Evolutionary conservation across 2,888 invertebrate species (phyloP), one percentile per base, ranked within the genome.

Genomic region (Platycheirus albimanus): DNA sequence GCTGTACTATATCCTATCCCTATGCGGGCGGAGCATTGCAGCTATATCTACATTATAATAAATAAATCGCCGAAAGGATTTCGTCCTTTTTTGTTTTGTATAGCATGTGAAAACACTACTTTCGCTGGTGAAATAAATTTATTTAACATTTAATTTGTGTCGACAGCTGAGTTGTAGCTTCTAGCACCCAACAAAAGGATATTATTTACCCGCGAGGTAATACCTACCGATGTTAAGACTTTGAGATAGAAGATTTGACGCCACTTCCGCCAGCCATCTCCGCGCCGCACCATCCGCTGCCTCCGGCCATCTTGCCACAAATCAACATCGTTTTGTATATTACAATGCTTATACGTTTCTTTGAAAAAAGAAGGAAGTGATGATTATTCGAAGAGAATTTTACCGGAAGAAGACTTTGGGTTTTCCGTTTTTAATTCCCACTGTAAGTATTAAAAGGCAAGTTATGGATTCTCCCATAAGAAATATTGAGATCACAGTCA

Each of bases 111-210:
- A 70, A 69, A 58, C 24, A 51, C 61, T 61, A 61, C 30, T 61
- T 61, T 61, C n/a, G 61, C 28, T 47, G 33, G 51, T 41, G 52
- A 54, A 61, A 77, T 72, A 61, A 51, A 36, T 63, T 67, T 61
- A 61, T 70, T 54, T 66, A 47, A 64, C 41, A 63, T 81, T 81
- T 71, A 58, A 81, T 81, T 83, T 69, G 61, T 56, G 71, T 28
- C 67, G 67, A 72, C 77, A 77, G 67, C 63, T 67, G 67, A 77
- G 72, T 47, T 64, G 15, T 28, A 28, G 45, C n/a, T 47, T 64
- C 11, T 28, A 28, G 45, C n/a, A 56, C n/a, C 15, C 13, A 66
- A 41, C 47, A 36, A 41, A 54, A 45, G 43, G 7, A 13, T 24
- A 19, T 47, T 20, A 38, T 56, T 6, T 67, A 36, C 38, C 20